Base-by-base conservation (phyloP, 2,888 invertebrate genomes). In the Drosophila conformis region DNA sequence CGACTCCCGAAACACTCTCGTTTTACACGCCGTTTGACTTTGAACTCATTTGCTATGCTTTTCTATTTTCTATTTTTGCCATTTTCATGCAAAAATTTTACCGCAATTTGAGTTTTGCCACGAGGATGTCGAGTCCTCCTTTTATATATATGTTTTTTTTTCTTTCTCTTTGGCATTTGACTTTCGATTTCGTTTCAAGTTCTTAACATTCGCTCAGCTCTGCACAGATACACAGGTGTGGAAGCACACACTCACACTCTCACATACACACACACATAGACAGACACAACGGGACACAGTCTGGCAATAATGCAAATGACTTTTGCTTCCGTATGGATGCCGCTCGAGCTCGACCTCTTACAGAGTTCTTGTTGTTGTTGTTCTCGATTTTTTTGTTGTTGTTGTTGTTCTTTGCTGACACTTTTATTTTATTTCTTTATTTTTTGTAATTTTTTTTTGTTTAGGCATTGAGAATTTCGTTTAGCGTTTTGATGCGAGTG, bases 291-390 rank as follows among this genome's bases (percentile, higher is more conserved):
- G 58, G 40, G 58, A 40, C 38, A 62, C 29, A 46, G 69, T 42
- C 70, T 69, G 70, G 78, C 73, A 86, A 82, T 90, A 90, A 87
- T 90, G 90, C 89, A 90, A 90, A 87, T 90, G 89, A 80, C 80
- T 88, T 83, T 78, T 64, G 76, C 86, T 83, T 85, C 77, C 83
- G 83, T 76, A 71, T 80, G 74, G 62, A 58, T 57, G 48, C 68
- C 69, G 25, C 58, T 58, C 53, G 57, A 38, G 54, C 46, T 57
- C 38, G 54, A 51, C 61, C 52, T 73, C 69, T 61, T 40, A 51
- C 57, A 51, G 72, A 61, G 48, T 27, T 53, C 52, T 52, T 72
- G 61, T 27, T 52, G 59, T 52, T 72, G 61, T 38, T 74, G 51
- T 52, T 73, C 36, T 65, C 57, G 69, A 4, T 36, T 15, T 36